Conservation (phyloP, 2,797 vertebrate genomes). For the Pipistrellus nathusii region DNA sequence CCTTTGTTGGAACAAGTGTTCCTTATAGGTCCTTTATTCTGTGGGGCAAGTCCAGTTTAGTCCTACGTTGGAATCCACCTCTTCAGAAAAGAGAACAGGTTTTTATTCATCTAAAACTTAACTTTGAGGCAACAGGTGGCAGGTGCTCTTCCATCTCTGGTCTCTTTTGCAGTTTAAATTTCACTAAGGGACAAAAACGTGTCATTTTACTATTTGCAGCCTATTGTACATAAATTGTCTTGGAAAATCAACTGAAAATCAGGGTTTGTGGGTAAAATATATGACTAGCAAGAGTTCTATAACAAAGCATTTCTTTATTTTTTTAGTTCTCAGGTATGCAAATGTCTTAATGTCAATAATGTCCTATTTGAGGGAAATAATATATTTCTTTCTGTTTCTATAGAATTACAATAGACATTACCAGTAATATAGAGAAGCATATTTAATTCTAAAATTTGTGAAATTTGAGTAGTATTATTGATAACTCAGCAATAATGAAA, state of each 20-base stretch:
- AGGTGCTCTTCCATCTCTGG: neutral
- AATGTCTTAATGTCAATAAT: conserved; percentile 3
- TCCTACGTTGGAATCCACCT: neutral
- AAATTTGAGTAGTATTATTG: neutral
- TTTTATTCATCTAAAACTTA: neutral
- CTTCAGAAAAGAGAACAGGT: neutral
- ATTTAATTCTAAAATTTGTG: neutral
- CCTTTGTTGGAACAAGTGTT: neutral
- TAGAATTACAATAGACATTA: neutral
- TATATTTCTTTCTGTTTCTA: neutral
- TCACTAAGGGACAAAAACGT: neutral
- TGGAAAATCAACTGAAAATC: neutral
- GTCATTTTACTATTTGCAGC: neutral
- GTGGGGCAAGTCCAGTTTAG: neutral
- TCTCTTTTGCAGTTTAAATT: neutral
- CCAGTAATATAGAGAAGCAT: neutral
- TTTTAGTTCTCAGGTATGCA: neutral
- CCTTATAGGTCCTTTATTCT: neutral
- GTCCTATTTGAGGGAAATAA: neutral
- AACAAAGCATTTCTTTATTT: neutral
- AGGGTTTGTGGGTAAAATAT: neutral
- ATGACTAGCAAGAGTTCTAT: neutral
- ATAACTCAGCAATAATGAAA: neutral
- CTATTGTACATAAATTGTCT: neutral
- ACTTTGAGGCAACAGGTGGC: neutral